Evolutionary conservation across 2,113 vertebrate genomes (phyloP).

Genomic region (Anhinga anhinga): DNA sequence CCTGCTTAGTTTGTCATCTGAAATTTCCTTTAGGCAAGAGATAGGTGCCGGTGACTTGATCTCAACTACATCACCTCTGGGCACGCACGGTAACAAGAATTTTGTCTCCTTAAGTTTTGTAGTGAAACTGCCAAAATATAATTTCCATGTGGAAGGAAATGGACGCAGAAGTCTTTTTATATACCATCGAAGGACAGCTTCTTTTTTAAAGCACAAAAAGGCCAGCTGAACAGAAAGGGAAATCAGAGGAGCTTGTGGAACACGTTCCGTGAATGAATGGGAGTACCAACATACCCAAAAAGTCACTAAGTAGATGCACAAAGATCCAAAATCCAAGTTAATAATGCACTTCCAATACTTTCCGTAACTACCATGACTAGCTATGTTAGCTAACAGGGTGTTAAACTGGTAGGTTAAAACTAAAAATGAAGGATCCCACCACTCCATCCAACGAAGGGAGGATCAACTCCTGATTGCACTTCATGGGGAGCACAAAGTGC

Average conservation of each 20-base stretch:
- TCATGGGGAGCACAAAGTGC: accelerated
- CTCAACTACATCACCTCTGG: neutral
- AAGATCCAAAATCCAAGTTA: neutral
- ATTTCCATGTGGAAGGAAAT: neutral
- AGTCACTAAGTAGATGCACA: neutral
- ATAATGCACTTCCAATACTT: neutral
- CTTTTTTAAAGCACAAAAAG: neutral
- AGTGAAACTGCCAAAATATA: neutral
- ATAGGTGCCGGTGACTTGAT: neutral
- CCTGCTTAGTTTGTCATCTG: neutral
- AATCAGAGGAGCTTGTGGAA: neutral
- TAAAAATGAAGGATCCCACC: neutral
- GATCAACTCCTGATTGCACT: neutral
- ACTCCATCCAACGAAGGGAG: accelerated
- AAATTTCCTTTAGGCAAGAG: neutral
- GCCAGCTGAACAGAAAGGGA: neutral
- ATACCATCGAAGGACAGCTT: neutral
- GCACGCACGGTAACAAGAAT: neutral
- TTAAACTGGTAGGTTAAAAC: neutral
- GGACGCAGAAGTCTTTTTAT: neutral
- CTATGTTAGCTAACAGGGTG: neutral
- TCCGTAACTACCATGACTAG: accelerated
- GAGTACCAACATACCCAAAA: neutral
- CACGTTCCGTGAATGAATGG: neutral
- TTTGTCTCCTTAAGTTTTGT: neutral